Percentiles rank a stretch among this genome's conserved stretches.
These are phyloP conservation scores for Pocillopora grandis DNA, from an alignment of 92 coral and sea anemone genomes.

Conservation along the genomic window DNA sequence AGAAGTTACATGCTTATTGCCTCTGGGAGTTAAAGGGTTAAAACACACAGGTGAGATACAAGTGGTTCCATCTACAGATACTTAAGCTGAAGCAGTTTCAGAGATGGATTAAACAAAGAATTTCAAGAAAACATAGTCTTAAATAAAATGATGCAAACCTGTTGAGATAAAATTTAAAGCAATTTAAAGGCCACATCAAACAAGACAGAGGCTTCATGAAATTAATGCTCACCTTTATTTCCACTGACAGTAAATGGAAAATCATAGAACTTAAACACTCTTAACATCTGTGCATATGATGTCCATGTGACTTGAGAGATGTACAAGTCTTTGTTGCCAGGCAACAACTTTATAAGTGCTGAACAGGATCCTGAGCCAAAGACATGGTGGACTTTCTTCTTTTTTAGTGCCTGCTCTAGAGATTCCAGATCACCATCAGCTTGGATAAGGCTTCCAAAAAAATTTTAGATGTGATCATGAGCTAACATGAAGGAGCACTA, in stretches of 20 bases:
- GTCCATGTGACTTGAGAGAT: slow-evolving; percentile 97
- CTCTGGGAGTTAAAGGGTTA: too few relatives aligned
- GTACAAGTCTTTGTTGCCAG: slow-evolving; percentile 83
- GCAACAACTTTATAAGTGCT: slow-evolving; percentile 88
- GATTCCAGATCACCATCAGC: slow-evolving; percentile 65
- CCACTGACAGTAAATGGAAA: slow-evolving; percentile 57
- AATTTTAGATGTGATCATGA: background rate
- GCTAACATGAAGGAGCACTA: too few relatives aligned
- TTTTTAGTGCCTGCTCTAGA: slow-evolving; percentile 63
- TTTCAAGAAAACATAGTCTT: too few relatives aligned
- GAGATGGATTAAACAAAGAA: too few relatives aligned
- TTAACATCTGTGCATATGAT: slow-evolving; percentile 60
- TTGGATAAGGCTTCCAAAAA: slow-evolving; percentile 63
- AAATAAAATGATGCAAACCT: too few relatives aligned
- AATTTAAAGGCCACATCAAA: too few relatives aligned
- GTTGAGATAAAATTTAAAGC: too few relatives aligned
- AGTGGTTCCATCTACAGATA: too few relatives aligned
- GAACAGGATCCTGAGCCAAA: slow-evolving; percentile 94
- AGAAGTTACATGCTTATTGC: too few relatives aligned
- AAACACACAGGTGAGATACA: too few relatives aligned
- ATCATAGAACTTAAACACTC: slow-evolving; percentile 84
- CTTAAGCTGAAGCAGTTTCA: too few relatives aligned
- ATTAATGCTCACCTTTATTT: slow-evolving; percentile 53
- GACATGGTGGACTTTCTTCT: slow-evolving; percentile 57
- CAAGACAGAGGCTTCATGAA: background rate